These are phyloP conservation scores for Montipora efflorescens DNA, from an alignment of 64 coral and sea anemone genomes.

Conservation along the genomic window DNA sequence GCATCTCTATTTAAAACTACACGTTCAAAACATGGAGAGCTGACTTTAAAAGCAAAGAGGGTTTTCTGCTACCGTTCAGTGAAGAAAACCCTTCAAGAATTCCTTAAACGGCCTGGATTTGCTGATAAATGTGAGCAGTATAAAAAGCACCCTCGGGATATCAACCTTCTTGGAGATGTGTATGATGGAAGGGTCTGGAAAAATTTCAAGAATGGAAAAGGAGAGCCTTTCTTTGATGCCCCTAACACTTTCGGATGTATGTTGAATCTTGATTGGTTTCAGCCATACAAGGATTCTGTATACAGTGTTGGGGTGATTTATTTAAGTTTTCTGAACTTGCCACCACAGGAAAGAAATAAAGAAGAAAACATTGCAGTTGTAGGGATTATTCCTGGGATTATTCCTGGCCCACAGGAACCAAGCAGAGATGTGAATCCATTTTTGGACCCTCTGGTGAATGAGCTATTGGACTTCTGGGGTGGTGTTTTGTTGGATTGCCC, in stretches of 20 bases:
- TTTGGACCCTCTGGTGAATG: conserved; percentile 34
- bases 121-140: conserved; percentile 8
- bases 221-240: conserved; percentile 14
- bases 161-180: conserved; percentile 1
- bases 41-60: conserved; percentile 15
- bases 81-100: not conserved
- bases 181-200: conserved; percentile 47
- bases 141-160: not conserved
- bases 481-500: conserved; percentile 49
- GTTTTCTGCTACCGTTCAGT: conserved; percentile 23
- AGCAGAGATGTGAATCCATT: conserved; percentile 3
- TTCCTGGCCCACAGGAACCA: conserved; percentile 39
- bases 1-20: conserved; percentile 26
- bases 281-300: conserved; percentile 1
- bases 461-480: conserved; percentile 40
- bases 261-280: conserved; percentile 44
- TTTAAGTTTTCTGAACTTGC: conserved; percentile 42
- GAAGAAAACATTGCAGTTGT: conserved; percentile 20
- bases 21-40: not conserved
- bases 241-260: conserved; percentile 15
- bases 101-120: conserved; percentile 28
- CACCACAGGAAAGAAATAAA: conserved; percentile 17
- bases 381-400: conserved; percentile 22
- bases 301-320: conserved; percentile 9
- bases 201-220: not conserved